Evolutionary conservation across 2,797 vertebrate genomes (phyloP).

Genomic region (Tinamus major): DNA sequence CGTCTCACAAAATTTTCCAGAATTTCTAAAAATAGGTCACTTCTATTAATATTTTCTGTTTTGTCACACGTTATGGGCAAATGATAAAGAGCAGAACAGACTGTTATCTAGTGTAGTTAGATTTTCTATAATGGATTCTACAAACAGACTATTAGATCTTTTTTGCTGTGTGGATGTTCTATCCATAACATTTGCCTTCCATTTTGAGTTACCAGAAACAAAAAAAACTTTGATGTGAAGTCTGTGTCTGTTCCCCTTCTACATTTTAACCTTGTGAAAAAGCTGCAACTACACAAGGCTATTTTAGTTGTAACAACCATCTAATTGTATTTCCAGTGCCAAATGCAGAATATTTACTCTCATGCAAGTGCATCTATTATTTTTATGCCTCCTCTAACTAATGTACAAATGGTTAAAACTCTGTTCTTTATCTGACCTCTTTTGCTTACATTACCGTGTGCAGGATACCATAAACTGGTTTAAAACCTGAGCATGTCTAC

Average conservation of each 20-base stretch:
- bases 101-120: background rate
- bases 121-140: conserved; percentile 3
- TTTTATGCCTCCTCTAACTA: background rate
- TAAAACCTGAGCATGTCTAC: conserved; percentile 44
- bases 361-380: background rate
- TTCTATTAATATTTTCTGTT: conserved; percentile 22
- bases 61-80: conserved; percentile 47
- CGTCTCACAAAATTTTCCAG: no score
- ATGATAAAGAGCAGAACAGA: conserved; percentile 23
- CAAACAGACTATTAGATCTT: background rate
- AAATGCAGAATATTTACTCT: conserved; percentile 24
- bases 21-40: background rate
- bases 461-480: conserved; percentile 43
- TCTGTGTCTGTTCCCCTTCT: fast-evolving
- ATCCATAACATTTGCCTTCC: background rate
- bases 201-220: conserved; percentile 8
- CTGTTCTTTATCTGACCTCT: conserved; percentile 1
- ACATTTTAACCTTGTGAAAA: background rate
- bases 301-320: background rate
- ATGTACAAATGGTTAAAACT: conserved; percentile 23
- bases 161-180: background rate
- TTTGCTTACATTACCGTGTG: background rate
- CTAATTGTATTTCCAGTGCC: background rate
- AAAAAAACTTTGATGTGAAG: background rate
- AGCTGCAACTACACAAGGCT: background rate